Percentiles rank a stretch among this genome's conserved stretches.
Evolutionary conservation across 64 coral and sea anemone genomes (phyloP).

Genomic region (Montipora foliosa): DNA sequence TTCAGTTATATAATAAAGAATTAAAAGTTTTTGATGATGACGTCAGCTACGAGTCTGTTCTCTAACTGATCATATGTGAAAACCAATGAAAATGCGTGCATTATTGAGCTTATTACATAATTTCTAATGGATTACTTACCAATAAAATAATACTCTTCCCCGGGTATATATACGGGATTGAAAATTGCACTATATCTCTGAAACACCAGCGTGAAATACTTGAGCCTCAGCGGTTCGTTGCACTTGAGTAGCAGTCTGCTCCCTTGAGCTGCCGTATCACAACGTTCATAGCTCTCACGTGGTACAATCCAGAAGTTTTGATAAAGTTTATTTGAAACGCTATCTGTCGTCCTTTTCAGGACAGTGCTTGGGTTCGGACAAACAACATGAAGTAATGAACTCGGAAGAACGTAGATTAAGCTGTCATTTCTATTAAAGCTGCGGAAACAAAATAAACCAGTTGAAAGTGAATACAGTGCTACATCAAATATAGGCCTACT

Average conservation of each 20-base stretch:
- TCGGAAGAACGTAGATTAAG: constrained; percentile 40
- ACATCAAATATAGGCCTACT: no score
- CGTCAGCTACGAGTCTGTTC: no score
- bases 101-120: neutral
- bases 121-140: constrained; percentile 31
- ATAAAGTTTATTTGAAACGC: constrained; percentile 50
- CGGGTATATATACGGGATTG: constrained; percentile 48
- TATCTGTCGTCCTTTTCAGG: constrained; percentile 46
- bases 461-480: no score
- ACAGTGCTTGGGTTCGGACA: constrained; percentile 79
- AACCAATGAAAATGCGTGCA: no score
- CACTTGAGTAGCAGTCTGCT: constrained; percentile 61
- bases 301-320: constrained; percentile 86
- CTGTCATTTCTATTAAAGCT: neutral
- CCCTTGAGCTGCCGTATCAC: constrained; percentile 42
- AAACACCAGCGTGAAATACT: constrained; percentile 80
- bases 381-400: constrained; percentile 64
- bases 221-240: constrained; percentile 63
- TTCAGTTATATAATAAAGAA: no score
- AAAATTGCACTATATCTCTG: constrained; percentile 73
- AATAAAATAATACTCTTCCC: constrained; percentile 89
- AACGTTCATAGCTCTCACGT: constrained; percentile 69
- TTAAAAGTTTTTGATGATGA: no score
- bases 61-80: no score
- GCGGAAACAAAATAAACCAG: neutral